Evolutionary conservation across 2,113 vertebrate species (phyloP).

Genomic region (Echinops telfairi): DNA sequence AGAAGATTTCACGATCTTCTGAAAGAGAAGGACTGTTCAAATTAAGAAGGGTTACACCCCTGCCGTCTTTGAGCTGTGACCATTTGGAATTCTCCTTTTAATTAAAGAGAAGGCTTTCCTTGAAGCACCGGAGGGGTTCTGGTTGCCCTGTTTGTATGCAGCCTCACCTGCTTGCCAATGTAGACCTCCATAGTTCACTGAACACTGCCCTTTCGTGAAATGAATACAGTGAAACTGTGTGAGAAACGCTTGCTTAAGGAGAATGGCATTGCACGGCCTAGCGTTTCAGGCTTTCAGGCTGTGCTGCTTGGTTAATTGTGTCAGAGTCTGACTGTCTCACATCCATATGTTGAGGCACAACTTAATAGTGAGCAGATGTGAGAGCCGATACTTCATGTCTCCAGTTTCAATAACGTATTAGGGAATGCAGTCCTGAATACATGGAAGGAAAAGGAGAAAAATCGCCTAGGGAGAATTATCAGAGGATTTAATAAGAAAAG

Average conservation of each 20-base stretch:
- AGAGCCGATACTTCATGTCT: neutral
- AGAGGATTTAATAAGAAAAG: neutral
- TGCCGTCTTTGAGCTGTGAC: neutral
- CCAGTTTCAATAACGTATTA: neutral
- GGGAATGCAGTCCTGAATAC: neutral
- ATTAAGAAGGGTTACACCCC: neutral
- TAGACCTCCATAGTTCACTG: fast-evolving
- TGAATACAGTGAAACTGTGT: neutral
- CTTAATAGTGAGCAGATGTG: neutral
- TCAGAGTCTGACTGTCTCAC: neutral
- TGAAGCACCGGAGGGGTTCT: too few species aligned
- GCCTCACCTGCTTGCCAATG: neutral
- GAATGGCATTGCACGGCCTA: fast-evolving
- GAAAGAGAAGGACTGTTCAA: neutral
- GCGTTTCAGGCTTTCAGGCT: neutral
- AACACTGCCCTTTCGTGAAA: neutral
- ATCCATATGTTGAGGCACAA: neutral
- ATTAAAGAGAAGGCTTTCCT: neutral
- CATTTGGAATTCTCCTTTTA: conserved; percentile 5
- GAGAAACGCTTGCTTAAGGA: fast-evolving
- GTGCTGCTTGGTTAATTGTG: neutral
- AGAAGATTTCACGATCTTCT: conserved; percentile 28
- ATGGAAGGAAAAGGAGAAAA: neutral
- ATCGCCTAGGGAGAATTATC: neutral
- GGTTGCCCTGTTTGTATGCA: neutral